phyloP scores from a whole-genome alignment of 2,888 invertebrate genomes.

The Himalopsyche tibetana region DNA sequence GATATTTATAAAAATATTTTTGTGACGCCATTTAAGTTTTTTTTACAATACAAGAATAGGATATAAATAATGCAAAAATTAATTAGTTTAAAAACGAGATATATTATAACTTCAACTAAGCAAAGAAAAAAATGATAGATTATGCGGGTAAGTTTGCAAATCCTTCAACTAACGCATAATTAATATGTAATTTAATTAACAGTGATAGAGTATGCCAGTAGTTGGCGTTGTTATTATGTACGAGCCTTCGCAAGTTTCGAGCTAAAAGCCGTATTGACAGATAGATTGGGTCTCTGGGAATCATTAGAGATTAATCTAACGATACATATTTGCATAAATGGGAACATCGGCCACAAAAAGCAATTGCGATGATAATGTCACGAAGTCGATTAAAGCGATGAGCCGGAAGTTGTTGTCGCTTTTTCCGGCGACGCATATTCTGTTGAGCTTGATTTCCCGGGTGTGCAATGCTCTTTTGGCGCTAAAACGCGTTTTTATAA shows the following conservation, averaged over 20 bases:
- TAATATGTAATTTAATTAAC: too few species aligned
- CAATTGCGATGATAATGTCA: conserved; percentile 29
- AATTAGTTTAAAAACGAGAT: too few species aligned
- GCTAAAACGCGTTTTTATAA: conserved; percentile 3
- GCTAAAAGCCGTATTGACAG: conserved; percentile 43
- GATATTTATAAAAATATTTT: too few species aligned
- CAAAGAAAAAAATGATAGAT: too few species aligned
- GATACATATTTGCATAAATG: conserved; percentile 54
- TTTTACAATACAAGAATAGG: too few species aligned
- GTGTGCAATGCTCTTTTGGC: conserved; percentile 21
- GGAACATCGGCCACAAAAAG: conserved; percentile 41
- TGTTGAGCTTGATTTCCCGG: conserved; percentile 35
- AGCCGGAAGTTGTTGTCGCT: conserved; percentile 27
- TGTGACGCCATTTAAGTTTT: too few species aligned
- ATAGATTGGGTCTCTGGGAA: conserved; percentile 57
- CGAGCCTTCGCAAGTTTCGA: conserved; percentile 45
- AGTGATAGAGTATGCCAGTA: too few species aligned
- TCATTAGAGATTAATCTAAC: conserved; percentile 55
- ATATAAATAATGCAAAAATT: too few species aligned
- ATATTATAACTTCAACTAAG: too few species aligned
- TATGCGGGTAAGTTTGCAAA: too few species aligned
- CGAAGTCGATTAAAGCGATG: conserved; percentile 9
- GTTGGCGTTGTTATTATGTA: background rate
- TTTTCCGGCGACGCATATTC: conserved; percentile 12
- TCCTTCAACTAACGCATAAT: too few species aligned